Base-by-base conservation (phyloP, 2,113 vertebrate species). In the Felis catus region DNA sequence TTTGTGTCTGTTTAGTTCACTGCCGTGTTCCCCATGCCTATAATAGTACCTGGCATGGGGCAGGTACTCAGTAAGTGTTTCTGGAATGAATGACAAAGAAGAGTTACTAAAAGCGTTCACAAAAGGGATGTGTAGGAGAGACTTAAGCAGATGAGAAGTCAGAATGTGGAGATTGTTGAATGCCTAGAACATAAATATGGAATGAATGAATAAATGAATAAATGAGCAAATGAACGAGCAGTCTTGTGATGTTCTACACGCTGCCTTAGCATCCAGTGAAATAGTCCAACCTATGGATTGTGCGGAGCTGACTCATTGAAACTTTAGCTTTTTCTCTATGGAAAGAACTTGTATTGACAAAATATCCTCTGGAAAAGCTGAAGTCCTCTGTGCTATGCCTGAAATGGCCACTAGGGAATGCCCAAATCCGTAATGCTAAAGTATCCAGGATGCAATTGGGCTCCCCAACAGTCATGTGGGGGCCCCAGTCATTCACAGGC, bases 401-500 rank as follows among this genome's bases (percentile, higher is more conserved):
- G n/a, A 93, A 95, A 86, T 53, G 79, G 61, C 90, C 97, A 97
- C 97, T 96, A 96, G 90, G 92, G 89, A 96, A 96, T 95, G 82
- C 48, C 41, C 89, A 96, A 96, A 85, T 85, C 83, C 89, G 83
- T 83, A 93, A 89, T n/a, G 83, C 58, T 84, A 68, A 87, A 73
- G 31, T 80, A 45, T 80, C 58, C 83, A 91, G 25, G 83, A 36
- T 83, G 92, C 90, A 92, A 79, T 61, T 55, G 65, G 51, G 25
- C 25, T 93, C 36, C 29, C 61, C n/a, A 19, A 33, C 45, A 48
- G 27, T 14, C 14, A 29, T 66, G 61, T 21, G 33, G 70, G 63
- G 36, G 21, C 45, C 48, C 51, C 41, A 82, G 1, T 31, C 51
- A n/a, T 70, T 41, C 83, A 91, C 27, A 95, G 73, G 29, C 7